Base-by-base conservation (phyloP, 2,888 invertebrate species). In the Oscheius onirici region DNA sequence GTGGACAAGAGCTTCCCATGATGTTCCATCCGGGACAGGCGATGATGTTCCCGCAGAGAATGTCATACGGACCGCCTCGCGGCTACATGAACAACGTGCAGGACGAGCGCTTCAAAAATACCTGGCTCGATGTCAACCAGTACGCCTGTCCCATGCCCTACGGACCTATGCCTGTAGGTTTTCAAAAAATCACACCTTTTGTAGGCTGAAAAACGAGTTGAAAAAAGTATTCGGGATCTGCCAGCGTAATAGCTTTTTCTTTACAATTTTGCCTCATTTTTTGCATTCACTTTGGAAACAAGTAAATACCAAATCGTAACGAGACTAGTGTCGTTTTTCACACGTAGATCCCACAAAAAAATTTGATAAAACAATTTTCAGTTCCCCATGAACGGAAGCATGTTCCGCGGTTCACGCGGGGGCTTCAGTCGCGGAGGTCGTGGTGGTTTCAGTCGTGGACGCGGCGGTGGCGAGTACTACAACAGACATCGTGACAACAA, bases 61-160 rank as follows among this genome's bases (percentile, higher is more conserved):
- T 60, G 57, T 28, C 57, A 1, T 34, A 34, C 8, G 34, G 34
- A 34, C 69, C 44, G 1, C 69, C 58, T 2, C 69, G 26, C n/a
- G 54, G 52, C 28, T 17, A 26, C 11, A 60, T 69, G 69, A 44
- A 44, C 51, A 40, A 57, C 20, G 28, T 41, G 46, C 80, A 80
- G 28, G 76, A 80, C 40, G 71, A 67, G 15, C 72, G 75, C 24
- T 80, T 80, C 69, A 76, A 75, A 11, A 78, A 78, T 51, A 80
- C 80, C n/a, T 80, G 80, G 80, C 71, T 80, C n/a, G 80, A 80
- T 55, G 77, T 75, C 13, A 49, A 28, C 41, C 61, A 49, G 15
- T 69, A 49, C 54, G 10, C 40, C 10, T 46, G 44, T 28, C 70
- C 60, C 11, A 40, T 54, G 34, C 61, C 69, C 13, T 43, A 40